Conservation (phyloP, 2,888 invertebrate genomes). For the Nyleta sp. region DNA sequence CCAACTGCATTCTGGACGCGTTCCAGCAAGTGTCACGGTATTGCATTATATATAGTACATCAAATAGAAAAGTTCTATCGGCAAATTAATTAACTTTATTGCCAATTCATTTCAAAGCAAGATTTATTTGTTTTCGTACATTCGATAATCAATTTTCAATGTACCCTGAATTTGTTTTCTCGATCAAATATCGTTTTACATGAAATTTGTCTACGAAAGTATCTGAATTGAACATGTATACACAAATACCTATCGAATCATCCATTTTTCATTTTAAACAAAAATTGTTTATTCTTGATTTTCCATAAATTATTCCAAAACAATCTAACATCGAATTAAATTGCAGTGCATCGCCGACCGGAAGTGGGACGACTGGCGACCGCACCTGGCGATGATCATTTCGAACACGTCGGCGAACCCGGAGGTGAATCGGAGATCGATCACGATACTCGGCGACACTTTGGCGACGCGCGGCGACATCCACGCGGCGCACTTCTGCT, state of each 20-base stretch:
- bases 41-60: not conserved
- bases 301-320: no score
- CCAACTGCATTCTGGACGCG: conserved; percentile 92
- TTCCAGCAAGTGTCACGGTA: conserved; percentile 89
- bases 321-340: not conserved
- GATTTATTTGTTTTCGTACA: no score
- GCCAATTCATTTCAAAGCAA: not conserved
- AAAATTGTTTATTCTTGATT: no score
- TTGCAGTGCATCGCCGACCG: conserved; percentile 86
- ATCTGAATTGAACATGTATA: no score
- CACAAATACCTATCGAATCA: no score
- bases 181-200: no score
- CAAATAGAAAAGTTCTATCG: not conserved
- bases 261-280: no score
- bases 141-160: no score
- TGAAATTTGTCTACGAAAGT: no score
- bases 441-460: conserved; percentile 90
- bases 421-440: conserved; percentile 90
- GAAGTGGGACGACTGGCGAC: conserved; percentile 96
- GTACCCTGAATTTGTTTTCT: no score
- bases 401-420: conserved; percentile 91
- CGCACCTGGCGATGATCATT: conserved; percentile 97
- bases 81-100: not conserved
- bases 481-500: conserved; percentile 98
- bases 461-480: conserved; percentile 89